These are phyloP conservation scores for Amiota minor DNA, from an alignment of 2,888 invertebrate genomes.

Conservation along the genomic window DNA sequence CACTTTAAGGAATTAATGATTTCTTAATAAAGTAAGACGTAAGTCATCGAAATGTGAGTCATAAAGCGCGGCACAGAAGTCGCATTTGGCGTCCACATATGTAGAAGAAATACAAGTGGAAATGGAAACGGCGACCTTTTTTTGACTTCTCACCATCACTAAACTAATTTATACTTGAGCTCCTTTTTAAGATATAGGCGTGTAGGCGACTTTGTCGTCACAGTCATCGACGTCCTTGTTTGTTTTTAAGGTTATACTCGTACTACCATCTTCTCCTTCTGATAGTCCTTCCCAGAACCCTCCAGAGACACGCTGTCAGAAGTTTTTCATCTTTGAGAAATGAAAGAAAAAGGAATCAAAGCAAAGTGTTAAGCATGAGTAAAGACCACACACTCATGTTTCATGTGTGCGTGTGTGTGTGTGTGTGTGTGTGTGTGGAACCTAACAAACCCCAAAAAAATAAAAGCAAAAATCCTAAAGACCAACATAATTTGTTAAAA, in stretches of 20 bases:
- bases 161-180: conserved; percentile 13
- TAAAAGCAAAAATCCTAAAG: conserved; percentile 44
- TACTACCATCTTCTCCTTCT: too few species aligned
- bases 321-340: not conserved
- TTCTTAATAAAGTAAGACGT: conserved; percentile 44
- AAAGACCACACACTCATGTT: conserved; percentile 3
- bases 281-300: not conserved
- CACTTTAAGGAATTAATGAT: conserved; percentile 41
- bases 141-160: not conserved
- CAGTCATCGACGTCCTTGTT: not conserved
- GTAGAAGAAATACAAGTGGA: not conserved
- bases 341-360: not conserved
- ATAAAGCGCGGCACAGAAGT: not conserved
- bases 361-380: conserved; percentile 9
- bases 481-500: conserved; percentile 65
- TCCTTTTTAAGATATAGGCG: not conserved
- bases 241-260: not conserved
- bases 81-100: not conserved
- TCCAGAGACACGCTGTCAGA: not conserved
- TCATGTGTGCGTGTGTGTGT: not conserved
- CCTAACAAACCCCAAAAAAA: too few species aligned
- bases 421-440: not conserved
- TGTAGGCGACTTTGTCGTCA: not conserved
- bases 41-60: not conserved
- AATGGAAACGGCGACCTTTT: conserved; percentile 8